Evolutionary conservation across 2,797 vertebrate species (phyloP).

Genomic region (Centropyge bicolor): DNA sequence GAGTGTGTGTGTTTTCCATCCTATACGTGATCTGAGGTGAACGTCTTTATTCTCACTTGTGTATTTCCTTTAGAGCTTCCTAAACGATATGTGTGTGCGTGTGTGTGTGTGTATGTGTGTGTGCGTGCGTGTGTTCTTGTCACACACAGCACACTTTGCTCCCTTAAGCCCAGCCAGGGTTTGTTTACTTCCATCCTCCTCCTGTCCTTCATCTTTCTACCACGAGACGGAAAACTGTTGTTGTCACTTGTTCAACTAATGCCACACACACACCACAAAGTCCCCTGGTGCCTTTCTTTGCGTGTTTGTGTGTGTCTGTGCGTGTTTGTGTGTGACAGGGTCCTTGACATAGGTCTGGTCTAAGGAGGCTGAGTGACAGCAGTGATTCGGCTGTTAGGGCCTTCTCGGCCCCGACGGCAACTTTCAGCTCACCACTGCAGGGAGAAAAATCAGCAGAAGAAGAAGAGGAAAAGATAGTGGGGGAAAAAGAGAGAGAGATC

Average conservation of each 20-base stretch:
- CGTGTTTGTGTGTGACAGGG: constrained; percentile 45
- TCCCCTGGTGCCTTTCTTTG: constrained; percentile 25
- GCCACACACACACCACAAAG: constrained; percentile 29
- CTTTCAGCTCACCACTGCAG: constrained; percentile 42
- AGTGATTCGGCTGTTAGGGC: constrained; percentile 49
- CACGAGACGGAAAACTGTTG: constrained; percentile 60
- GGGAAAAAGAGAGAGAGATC: background rate
- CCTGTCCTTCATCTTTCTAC: constrained; percentile 54
- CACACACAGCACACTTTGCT: constrained; percentile 36
- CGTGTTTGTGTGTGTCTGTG: constrained; percentile 26
- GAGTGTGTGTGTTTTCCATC: constrained; percentile 10
- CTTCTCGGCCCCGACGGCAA: constrained; percentile 36
- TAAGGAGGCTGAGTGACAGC: constrained; percentile 61
- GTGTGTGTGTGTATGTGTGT: background rate
- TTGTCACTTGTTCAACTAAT: constrained; percentile 72
- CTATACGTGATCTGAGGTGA: background rate
- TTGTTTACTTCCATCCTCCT: constrained; percentile 59
- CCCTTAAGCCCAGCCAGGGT: constrained; percentile 38
- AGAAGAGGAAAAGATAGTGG: constrained; percentile 3
- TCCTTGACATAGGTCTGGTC: constrained; percentile 66
- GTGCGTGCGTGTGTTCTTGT: background rate
- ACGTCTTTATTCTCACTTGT: constrained; percentile 10
- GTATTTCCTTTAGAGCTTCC: constrained; percentile 12
- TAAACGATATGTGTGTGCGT: background rate
- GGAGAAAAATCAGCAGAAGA: constrained; percentile 5